phyloP scores from a whole-genome alignment of 2,797 vertebrate species.

The Streptopelia turtur region DNA sequence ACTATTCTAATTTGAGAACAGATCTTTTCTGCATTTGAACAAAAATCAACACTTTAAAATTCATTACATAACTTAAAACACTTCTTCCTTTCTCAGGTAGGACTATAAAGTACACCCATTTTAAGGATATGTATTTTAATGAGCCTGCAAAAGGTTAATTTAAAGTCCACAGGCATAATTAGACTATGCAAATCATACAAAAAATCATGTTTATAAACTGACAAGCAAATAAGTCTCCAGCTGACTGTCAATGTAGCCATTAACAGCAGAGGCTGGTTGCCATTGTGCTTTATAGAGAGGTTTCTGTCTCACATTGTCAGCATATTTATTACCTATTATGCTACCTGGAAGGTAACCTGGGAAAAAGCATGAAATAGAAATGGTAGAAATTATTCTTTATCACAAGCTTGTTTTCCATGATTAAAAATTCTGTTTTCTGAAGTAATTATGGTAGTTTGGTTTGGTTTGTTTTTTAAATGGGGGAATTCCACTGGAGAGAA shows the following conservation, averaged over 20 bases:
- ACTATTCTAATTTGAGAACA: background rate
- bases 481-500: background rate
- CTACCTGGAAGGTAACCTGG: background rate
- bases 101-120: background rate
- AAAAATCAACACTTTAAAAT: background rate
- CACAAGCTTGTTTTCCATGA: background rate
- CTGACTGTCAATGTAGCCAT: background rate
- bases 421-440: background rate
- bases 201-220: background rate
- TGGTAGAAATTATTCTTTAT: background rate
- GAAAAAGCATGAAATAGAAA: background rate
- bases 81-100: background rate
- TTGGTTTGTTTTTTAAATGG: background rate
- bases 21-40: background rate
- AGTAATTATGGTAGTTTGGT: background rate
- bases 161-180: constrained; percentile 7
- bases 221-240: background rate
- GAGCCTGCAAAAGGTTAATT: background rate
- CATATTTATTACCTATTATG: background rate
- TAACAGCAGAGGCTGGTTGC: background rate
- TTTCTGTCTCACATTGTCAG: background rate
- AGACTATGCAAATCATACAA: background rate
- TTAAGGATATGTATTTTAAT: background rate
- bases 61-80: background rate
- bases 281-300: background rate